phyloP scores from a whole-genome alignment of 2,797 vertebrate species.

The Syngnathus acus region DNA sequence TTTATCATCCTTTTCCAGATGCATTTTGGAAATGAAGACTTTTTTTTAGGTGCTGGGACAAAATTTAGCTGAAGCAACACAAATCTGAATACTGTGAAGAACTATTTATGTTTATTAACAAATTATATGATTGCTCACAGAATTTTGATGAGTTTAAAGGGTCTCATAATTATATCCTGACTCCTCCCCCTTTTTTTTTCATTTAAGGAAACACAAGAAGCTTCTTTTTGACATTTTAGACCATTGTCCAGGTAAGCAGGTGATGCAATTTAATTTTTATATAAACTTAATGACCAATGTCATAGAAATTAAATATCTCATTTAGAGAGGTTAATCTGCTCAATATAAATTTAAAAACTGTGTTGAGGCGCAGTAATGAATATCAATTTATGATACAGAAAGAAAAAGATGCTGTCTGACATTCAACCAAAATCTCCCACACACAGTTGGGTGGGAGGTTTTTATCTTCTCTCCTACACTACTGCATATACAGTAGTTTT shows the following conservation, averaged over 20 bases:
- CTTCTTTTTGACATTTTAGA: no score
- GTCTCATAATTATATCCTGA: neutral
- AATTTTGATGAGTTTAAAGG: neutral
- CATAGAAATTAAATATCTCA: no score
- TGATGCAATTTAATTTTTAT: no score
- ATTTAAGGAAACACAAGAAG: no score
- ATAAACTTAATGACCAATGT: no score
- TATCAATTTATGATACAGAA: neutral
- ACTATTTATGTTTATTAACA: neutral
- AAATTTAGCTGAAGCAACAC: neutral
- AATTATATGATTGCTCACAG: neutral
- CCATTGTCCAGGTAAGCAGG: no score
- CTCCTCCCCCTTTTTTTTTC: neutral
- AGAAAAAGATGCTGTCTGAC: conserved; percentile 13
- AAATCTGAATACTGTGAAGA: neutral
- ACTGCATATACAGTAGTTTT: conserved; percentile 25
- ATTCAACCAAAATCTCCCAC: conserved; percentile 48
- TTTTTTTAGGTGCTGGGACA: no score
- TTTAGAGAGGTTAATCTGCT: neutral
- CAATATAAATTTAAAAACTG: neutral
- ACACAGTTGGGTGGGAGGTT: conserved; percentile 47
- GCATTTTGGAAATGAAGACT: neutral
- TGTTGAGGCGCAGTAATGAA: neutral
- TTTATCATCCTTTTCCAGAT: neutral
- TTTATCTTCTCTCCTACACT: conserved; percentile 57